Conservation (phyloP, 2,888 invertebrate species). For the Drepana falcataria region DNA sequence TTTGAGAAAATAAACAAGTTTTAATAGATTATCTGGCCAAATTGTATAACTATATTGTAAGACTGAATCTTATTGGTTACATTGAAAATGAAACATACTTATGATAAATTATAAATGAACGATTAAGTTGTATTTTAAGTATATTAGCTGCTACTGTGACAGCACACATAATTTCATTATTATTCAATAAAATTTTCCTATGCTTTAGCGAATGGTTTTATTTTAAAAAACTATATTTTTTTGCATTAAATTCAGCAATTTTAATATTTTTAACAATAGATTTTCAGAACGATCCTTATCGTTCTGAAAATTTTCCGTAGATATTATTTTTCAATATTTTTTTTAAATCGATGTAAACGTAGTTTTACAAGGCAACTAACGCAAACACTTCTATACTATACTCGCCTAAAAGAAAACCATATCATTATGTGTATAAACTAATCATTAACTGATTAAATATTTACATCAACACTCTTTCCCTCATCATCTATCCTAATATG, state of each 20-base stretch:
- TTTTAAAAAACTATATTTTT: constrained; percentile 12
- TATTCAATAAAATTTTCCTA: constrained; percentile 57
- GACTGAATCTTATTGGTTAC: constrained; percentile 46
- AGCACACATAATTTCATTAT: constrained; percentile 49
- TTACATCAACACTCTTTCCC: too few relatives aligned
- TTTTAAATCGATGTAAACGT: too few relatives aligned
- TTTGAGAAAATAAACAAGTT: constrained; percentile 3
- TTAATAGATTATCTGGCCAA: constrained; percentile 20
- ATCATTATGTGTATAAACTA: too few relatives aligned
- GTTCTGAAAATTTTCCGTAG: too few relatives aligned
- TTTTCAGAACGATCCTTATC: too few relatives aligned
- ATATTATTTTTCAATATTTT: too few relatives aligned
- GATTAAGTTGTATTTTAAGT: constrained; percentile 49
- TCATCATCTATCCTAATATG: too few relatives aligned
- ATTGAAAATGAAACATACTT: constrained; percentile 33
- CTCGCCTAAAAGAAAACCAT: too few relatives aligned
- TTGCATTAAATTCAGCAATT: constrained; percentile 6
- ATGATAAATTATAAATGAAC: constrained; percentile 25
- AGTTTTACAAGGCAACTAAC: too few relatives aligned
- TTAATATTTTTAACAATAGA: too few relatives aligned
- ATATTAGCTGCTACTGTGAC: constrained; percentile 63
- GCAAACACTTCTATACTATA: too few relatives aligned
- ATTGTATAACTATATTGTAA: constrained; percentile 31
- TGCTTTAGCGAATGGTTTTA: constrained; percentile 47
- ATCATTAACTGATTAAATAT: too few relatives aligned